These are phyloP conservation scores for Eremophila alpestris DNA, from an alignment of 2,797 vertebrate genomes.

Conservation along the genomic window DNA sequence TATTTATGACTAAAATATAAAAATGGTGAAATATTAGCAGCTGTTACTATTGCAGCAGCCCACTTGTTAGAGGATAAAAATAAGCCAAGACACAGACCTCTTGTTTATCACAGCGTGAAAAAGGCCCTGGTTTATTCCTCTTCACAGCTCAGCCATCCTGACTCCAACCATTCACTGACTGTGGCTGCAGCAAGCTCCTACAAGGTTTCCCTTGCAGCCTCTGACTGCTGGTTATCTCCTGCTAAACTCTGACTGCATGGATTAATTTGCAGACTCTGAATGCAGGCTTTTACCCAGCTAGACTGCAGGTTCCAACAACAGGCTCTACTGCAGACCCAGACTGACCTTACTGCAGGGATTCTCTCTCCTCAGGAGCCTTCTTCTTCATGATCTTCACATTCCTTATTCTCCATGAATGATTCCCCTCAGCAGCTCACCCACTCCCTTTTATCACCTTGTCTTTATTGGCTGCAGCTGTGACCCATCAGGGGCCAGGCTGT, in stretches of 20 bases:
- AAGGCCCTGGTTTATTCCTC: background rate
- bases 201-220: background rate
- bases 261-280: background rate
- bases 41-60: background rate
- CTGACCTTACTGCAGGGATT: background rate
- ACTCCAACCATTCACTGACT: background rate
- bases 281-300: background rate
- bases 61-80: background rate
- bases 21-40: background rate
- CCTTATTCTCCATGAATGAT: background rate
- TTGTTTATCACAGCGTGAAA: background rate
- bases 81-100: background rate
- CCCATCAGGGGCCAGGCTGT: background rate
- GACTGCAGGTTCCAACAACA: background rate
- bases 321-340: background rate
- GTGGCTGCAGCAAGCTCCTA: background rate
- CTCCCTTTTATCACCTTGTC: background rate
- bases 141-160: background rate
- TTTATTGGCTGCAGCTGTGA: background rate
- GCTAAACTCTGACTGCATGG: background rate
- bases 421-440: background rate
- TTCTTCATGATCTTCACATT: no score
- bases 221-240: background rate
- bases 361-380: background rate
- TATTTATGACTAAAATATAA: background rate